Evolutionary conservation across 2,888 invertebrate genomes (phyloP), one percentile per base, ranked within the genome.

Genomic region (Pharmacophagus antenor): DNA sequence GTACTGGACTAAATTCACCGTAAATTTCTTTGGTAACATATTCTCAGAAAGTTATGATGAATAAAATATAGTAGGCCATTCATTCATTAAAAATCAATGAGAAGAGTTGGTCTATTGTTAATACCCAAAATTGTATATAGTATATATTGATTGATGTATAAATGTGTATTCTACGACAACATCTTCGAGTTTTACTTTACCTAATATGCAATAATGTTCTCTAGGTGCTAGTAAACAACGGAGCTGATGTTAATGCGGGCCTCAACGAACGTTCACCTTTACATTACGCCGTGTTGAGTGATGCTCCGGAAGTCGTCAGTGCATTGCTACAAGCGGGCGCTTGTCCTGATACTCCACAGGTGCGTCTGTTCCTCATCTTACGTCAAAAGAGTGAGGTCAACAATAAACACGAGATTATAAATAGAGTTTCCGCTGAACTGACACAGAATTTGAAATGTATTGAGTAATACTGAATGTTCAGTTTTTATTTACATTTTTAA

Each of bases 231-330:
- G 84, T 97, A 60, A 92, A 92, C 62, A 91, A 93, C 61, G 95
- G 95, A 1, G 96, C 96, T n/a, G 94, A 95, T 69, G 93, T 95
- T n/a, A 94, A 95, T 71, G 94, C 95, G 7, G 95, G 95, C 15
- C 85, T 93, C 52, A 91, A 84, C 56, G 93, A 93, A 57, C 93
- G 93, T 65, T 96, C 95, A 44, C 95, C 97, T 0, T 84, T 98
- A 63, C 96, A 97, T 78, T 96, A 95, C 77, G 97, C 97, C 0
- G 96, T 96, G 55, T 92, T 95, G 67, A 95, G 94, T 72, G 93
- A 94, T 72, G 93, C 94, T 12, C 88, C 92, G 58, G 94, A 95
- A 65, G 96, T 96, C 70, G 95, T 95, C 2, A 92, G 92, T 72
- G 92, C 92, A 65, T 87, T 98, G 64, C 80, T 97, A 55, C 92